These are phyloP conservation scores for Megaceryle maxima DNA, from an alignment of 2,113 vertebrate species.

Conservation along the genomic window DNA sequence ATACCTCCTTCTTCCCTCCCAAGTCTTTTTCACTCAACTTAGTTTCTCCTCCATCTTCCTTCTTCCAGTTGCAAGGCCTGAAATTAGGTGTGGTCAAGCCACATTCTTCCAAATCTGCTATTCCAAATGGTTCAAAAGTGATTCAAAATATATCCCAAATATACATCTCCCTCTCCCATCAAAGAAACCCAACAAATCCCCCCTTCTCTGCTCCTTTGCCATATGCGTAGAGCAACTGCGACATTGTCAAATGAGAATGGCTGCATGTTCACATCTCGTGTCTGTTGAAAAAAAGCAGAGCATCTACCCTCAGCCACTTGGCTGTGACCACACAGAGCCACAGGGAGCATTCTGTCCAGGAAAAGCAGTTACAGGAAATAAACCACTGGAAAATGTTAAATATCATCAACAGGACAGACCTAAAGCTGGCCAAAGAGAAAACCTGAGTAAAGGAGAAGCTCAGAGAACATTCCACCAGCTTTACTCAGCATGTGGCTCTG, in stretches of 20 bases:
- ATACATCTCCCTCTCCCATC: not conserved
- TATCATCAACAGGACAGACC: not conserved
- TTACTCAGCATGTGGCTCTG: not conserved
- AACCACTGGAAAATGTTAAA: conserved; percentile 2
- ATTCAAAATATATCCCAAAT: not conserved
- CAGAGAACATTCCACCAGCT: not conserved
- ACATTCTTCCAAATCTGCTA: not conserved
- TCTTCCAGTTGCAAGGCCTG: not conserved
- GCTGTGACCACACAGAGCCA: not conserved
- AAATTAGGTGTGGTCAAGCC: not conserved
- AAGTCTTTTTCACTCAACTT: not conserved
- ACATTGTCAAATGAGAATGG: not conserved
- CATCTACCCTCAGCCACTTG: not conserved
- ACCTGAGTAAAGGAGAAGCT: not conserved
- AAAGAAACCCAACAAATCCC: not conserved
- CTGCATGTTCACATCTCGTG: not conserved
- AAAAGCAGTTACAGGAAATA: not conserved
- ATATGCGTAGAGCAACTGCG: not conserved
- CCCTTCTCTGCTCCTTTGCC: not conserved
- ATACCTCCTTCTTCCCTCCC: not conserved
- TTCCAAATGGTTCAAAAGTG: not conserved
- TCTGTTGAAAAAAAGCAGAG: not conserved
- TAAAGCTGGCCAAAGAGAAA: not conserved
- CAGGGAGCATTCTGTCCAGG: not conserved
- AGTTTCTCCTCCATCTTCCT: not conserved